phyloP scores from a whole-genome alignment of 2,797 vertebrate species.

The Podarcis lilfordi region DNA sequence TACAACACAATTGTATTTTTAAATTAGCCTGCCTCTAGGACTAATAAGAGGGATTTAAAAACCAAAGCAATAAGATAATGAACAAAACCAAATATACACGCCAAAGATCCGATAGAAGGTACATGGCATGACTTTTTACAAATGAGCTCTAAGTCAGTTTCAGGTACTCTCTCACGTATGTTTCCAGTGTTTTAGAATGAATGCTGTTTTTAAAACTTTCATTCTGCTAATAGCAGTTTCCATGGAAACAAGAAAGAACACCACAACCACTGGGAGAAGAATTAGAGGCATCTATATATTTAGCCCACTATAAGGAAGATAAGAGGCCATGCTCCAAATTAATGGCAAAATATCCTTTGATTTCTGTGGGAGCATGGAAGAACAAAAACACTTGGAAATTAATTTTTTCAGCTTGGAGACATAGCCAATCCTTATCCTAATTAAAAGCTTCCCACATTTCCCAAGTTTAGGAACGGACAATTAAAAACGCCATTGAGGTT shows the following conservation, averaged over 20 bases:
- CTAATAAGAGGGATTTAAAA: constrained; percentile 33
- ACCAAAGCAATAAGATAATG: constrained; percentile 40
- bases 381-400: constrained; percentile 3
- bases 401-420: not conserved
- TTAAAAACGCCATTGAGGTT: not conserved
- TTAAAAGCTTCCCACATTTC: constrained; percentile 3
- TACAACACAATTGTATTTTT: constrained; percentile 34
- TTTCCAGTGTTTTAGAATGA: constrained; percentile 57
- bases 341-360: constrained; percentile 22
- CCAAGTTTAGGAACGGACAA: not conserved
- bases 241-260: constrained; percentile 64
- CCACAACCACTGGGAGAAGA: constrained; percentile 33
- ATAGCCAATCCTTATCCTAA: constrained; percentile 15
- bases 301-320: constrained; percentile 40
- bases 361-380: constrained; percentile 17
- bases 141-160: constrained; percentile 41
- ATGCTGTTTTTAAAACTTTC: constrained; percentile 39
- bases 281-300: constrained; percentile 37
- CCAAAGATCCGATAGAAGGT: not conserved
- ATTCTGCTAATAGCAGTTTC: constrained; percentile 57
- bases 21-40: constrained; percentile 13
- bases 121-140: not conserved
- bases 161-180: constrained; percentile 10
- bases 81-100: constrained; percentile 5
- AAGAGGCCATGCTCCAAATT: constrained; percentile 34